phyloP scores from a whole-genome alignment of 2,113 vertebrate species.

The Oreotrochilus melanogaster region DNA sequence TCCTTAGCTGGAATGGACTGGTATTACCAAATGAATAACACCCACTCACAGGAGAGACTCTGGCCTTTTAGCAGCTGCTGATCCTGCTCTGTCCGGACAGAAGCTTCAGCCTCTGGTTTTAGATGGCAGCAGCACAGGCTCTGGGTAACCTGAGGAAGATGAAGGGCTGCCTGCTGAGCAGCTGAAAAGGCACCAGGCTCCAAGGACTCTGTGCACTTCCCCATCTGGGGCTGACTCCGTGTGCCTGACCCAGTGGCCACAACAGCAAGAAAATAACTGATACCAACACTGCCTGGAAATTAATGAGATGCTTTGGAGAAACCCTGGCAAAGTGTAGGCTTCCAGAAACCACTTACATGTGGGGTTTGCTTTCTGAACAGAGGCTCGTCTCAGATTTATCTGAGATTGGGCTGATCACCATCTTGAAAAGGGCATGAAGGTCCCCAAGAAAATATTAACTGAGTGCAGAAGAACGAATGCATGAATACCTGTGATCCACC shows the following conservation, averaged over 20 bases:
- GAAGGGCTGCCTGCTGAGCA: neutral
- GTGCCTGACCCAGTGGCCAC: neutral
- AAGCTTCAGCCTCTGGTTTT: neutral
- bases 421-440: neutral
- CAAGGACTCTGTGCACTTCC: neutral
- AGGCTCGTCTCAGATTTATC: neutral
- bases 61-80: neutral
- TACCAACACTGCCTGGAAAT: neutral
- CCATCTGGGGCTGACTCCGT: neutral
- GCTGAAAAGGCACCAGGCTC: neutral
- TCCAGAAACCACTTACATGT: neutral
- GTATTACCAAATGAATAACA: constrained; percentile 41
- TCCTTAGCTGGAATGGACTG: constrained; percentile 48
- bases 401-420: neutral
- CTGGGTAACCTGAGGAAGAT: fast-evolving
- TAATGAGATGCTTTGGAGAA: neutral
- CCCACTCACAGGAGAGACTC: constrained; percentile 39
- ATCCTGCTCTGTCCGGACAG: neutral
- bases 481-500: neutral
- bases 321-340: neutral
- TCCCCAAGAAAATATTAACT: neutral
- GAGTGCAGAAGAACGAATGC: neutral
- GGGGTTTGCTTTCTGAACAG: constrained; percentile 10
- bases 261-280: neutral
- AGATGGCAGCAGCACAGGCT: neutral